Base-by-base conservation (phyloP, 1,140 invertebrate genomes). In the Bombus soroeensis region DNA sequence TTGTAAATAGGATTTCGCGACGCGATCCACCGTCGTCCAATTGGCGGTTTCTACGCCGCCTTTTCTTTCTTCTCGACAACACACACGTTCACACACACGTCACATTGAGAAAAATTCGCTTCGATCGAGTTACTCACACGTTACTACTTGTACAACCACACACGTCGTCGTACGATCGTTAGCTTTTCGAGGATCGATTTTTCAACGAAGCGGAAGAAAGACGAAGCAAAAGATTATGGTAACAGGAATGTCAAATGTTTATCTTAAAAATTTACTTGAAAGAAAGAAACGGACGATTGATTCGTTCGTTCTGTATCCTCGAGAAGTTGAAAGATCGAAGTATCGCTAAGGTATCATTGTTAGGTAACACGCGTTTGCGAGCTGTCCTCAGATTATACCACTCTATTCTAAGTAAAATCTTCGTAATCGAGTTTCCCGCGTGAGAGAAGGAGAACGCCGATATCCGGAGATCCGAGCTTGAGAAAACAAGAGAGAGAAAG, bases 1-100 rank as follows among this genome's bases (percentile, higher is more conserved):
- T 59, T 88, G 34, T 89, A 86, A 88, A 89, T 84, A 85, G 66
- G 37, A 88, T 64, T 77, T 66, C 32, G 64, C 32, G 59, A 77
- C 47, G n/a, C 73, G 53, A 64, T 34, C 47, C 39, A 72, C 37
- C 68, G 68, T 81, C 79, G 79, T 62, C 34, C 41, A 41, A 37
- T 39, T 37, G 71, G 57, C 81, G 81, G 41, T 18, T 66, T 18
- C 12, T 28, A 41, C 4, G 9, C 83, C n/a, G 47, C 37, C 28
- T 72, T 78, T 28, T 4, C 59, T 43, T 62, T 71, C 70, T 62
- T 43, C 77, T 85, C 77, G 28, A 70, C 76, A 32, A n/a, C 28
- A 77, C 1, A 66, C 64, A 66, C 32, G 15, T n/a, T 32, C 28
- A 32, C 28, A 64, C 62, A 32, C 62, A 64, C 13, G 13, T 64